phyloP scores from a whole-genome alignment of 2,888 invertebrate genomes.

The Lasioglossum calceatum region DNA sequence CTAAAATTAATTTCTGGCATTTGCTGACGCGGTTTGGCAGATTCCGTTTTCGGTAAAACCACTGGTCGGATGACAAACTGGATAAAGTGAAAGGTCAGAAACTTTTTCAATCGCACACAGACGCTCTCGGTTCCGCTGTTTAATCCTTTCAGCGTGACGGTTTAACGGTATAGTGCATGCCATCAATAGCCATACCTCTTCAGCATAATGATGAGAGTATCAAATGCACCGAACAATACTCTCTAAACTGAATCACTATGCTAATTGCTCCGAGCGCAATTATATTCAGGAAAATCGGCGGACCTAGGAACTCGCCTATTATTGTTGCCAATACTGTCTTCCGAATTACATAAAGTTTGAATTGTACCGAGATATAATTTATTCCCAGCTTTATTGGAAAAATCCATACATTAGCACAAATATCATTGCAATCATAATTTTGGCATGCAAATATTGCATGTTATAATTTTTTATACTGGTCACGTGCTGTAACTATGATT shows the following conservation, averaged over 20 bases:
- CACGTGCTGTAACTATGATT: neutral
- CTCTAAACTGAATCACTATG: slow-evolving; percentile 44
- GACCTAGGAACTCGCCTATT: neutral
- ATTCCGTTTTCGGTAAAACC: neutral
- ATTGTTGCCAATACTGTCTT: neutral
- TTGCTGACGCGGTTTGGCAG: no score
- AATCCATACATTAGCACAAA: neutral
- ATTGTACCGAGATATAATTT: neutral
- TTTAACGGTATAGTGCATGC: slow-evolving; percentile 79
- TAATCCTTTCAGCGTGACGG: slow-evolving; percentile 78
- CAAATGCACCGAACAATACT: slow-evolving; percentile 36
- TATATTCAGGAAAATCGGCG: slow-evolving; percentile 11
- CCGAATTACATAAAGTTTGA: neutral
- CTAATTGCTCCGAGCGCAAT: slow-evolving; percentile 34
- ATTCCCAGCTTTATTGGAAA: neutral
- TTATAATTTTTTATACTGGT: neutral
- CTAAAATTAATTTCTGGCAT: neutral
- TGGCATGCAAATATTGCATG: neutral
- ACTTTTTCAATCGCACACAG: slow-evolving; percentile 51
- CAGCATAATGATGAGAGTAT: slow-evolving; percentile 40
- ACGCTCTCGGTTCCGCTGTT: slow-evolving; percentile 68
- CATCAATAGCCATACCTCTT: slow-evolving; percentile 63
- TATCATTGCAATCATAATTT: neutral
- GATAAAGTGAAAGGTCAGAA: slow-evolving; percentile 45
- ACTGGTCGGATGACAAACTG: slow-evolving; percentile 26